A percentile compares a stretch with the other conserved stretches of the same genome.
Evolutionary conservation across 2,888 invertebrate genomes (phyloP).

Genomic region (Drosophila neotestacea): DNA sequence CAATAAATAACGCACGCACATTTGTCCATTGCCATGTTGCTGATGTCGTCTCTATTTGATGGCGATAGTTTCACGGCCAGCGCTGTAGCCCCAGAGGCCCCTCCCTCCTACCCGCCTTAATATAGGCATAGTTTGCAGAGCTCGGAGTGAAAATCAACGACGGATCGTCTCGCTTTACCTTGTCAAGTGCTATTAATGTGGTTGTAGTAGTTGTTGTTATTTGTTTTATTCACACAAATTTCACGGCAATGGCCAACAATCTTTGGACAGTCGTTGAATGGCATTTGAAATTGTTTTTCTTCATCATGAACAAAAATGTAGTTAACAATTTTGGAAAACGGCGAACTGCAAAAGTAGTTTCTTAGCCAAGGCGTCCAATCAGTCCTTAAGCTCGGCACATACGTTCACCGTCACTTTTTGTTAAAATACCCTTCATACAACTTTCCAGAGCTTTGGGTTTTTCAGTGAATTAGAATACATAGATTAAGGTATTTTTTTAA

Average conservation of each 20-base stretch:
- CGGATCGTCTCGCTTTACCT: conserved; percentile 56
- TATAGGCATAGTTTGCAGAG: conserved; percentile 75
- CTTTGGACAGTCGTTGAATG: conserved; percentile 61
- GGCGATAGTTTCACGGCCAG: conserved; percentile 72
- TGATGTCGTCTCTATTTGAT: conserved; percentile 20
- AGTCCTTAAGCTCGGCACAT: neutral
- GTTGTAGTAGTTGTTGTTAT: conserved; percentile 29
- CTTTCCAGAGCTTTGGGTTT: too few species aligned
- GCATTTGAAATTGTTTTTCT: conserved; percentile 70
- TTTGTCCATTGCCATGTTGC: conserved; percentile 54
- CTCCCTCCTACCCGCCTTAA: conserved; percentile 23
- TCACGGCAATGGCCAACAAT: conserved; percentile 71
- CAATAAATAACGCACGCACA: conserved; percentile 67
- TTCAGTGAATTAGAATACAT: too few species aligned
- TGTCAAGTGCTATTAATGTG: conserved; percentile 57
- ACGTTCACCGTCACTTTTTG: too few species aligned
- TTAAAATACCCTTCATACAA: too few species aligned
- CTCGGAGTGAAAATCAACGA: conserved; percentile 66
- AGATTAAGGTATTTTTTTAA: too few species aligned
- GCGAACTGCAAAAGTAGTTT: neutral
- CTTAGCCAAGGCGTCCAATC: neutral
- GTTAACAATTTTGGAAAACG: neutral
- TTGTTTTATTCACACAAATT: conserved; percentile 77
- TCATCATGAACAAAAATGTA: neutral
- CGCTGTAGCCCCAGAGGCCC: neutral